Conservation (phyloP, 2,113 vertebrate species). For the Platycercus adscitus region DNA sequence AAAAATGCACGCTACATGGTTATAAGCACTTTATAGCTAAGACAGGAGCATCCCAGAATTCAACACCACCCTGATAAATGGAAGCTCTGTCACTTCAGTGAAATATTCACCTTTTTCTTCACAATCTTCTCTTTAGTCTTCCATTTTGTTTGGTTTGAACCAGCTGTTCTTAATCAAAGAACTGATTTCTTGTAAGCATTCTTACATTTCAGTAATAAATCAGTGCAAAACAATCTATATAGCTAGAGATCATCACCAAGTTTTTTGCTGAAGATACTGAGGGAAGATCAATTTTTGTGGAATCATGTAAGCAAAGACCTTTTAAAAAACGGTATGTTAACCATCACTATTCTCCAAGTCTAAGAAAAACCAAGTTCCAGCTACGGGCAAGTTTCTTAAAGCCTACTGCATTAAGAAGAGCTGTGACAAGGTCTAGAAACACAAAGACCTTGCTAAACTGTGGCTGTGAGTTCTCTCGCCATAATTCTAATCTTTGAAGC, state of each 20-base stretch:
- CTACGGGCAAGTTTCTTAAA: background rate
- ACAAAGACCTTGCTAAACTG: background rate
- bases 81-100: background rate
- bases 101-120: background rate
- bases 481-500: background rate
- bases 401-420: background rate
- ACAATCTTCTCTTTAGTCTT: background rate
- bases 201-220: slow-evolving; percentile 25
- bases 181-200: background rate
- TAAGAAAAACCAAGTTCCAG: background rate
- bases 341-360: background rate
- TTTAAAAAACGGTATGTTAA: background rate
- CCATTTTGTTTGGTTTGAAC: slow-evolving; percentile 5
- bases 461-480: background rate
- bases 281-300: background rate
- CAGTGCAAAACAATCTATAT: background rate
- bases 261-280: background rate
- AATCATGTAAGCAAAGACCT: background rate
- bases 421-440: background rate
- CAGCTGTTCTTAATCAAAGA: slow-evolving; percentile 19
- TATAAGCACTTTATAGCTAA: background rate
- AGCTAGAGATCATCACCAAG: background rate
- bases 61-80: background rate
- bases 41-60: background rate
- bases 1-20: background rate